Conservation (phyloP, 2,113 vertebrate genomes). For the Eolophus roseicapilla region DNA sequence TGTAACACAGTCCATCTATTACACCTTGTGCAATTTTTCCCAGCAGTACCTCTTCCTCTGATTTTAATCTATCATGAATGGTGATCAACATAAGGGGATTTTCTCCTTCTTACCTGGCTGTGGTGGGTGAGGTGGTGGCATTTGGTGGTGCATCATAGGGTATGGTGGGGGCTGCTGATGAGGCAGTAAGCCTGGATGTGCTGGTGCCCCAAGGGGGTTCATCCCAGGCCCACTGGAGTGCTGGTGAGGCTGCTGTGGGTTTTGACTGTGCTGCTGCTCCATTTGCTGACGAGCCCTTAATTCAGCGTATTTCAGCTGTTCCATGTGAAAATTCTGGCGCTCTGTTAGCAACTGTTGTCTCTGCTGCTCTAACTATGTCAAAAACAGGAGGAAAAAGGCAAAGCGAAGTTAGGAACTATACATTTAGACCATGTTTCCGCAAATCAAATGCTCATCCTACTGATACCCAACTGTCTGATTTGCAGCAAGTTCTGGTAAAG, state of each 20-base stretch:
- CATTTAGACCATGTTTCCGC: accelerated
- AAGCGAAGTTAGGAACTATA: accelerated
- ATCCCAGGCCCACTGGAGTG: constrained; percentile 70
- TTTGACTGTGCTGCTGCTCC: constrained; percentile 90
- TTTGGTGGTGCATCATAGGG: constrained; percentile 89
- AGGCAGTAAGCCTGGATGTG: constrained; percentile 80
- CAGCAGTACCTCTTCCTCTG: neutral
- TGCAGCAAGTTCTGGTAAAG: neutral
- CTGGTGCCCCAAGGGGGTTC: constrained; percentile 65
- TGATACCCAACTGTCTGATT: neutral
- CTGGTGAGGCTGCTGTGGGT: constrained; percentile 71
- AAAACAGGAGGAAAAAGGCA: neutral
- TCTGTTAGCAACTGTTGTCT: constrained; percentile 95
- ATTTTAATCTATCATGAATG: accelerated
- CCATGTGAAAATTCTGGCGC: constrained; percentile 98
- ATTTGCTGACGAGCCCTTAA: constrained; percentile 94
- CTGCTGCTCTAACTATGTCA: constrained; percentile 89
- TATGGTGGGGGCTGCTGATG: constrained; percentile 86
- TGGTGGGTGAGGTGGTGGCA: constrained; percentile 88
- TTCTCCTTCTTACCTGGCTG: constrained; percentile 81
- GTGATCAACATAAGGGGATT: accelerated
- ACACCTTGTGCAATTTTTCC: accelerated
- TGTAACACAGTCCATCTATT: accelerated
- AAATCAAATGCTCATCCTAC: accelerated
- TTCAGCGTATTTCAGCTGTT: constrained; percentile 97